These are phyloP conservation scores for Chlorodrepanis virens DNA, from an alignment of 2,113 vertebrate species.

Conservation along the genomic window DNA sequence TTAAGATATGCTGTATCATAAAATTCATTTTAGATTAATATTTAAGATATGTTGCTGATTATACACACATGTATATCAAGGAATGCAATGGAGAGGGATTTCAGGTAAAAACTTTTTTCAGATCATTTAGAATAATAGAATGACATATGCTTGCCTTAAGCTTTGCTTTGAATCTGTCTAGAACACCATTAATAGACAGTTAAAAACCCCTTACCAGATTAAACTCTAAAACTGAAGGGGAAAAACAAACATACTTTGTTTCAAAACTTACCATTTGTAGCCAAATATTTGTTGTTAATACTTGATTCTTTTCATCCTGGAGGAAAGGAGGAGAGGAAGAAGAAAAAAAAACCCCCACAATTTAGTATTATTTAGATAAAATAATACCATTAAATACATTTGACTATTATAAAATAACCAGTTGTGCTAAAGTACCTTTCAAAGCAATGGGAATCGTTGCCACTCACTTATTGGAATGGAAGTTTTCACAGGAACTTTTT, in stretches of 20 bases:
- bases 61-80: background rate
- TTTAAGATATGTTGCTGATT: background rate
- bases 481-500: background rate
- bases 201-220: background rate
- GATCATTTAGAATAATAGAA: background rate
- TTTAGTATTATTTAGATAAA: background rate
- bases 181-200: background rate
- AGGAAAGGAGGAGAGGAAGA: background rate
- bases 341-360: background rate
- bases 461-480: background rate
- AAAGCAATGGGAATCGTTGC: background rate
- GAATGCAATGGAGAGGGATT: background rate
- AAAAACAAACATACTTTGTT: background rate
- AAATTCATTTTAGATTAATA: background rate
- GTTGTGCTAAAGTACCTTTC: background rate
- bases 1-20: background rate
- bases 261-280: conserved; percentile 85
- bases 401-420: background rate
- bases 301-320: conserved; percentile 97
- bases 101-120: background rate
- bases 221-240: background rate
- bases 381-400: background rate
- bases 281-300: conserved; percentile 94
- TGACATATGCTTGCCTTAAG: background rate
- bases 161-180: background rate